These are phyloP conservation scores for Fundulus diaphanus DNA, from an alignment of 2,797 vertebrate genomes.

Conservation along the genomic window DNA sequence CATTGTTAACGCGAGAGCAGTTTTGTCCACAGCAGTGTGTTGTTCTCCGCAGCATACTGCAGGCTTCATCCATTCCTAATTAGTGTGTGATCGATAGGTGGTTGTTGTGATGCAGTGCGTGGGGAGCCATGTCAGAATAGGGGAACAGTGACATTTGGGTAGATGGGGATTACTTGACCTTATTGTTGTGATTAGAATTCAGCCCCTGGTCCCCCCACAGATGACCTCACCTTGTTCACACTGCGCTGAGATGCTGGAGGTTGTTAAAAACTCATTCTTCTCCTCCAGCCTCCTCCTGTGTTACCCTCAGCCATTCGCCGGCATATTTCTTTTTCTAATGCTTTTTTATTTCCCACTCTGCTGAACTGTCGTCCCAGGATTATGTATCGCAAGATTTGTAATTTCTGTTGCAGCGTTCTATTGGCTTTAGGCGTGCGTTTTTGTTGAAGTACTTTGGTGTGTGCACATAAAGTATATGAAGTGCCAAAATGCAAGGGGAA, in stretches of 20 bases:
- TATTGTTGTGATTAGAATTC: constrained; percentile 81
- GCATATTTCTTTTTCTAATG: constrained; percentile 19
- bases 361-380: constrained; percentile 28
- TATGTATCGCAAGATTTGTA: constrained; percentile 29
- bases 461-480: not conserved
- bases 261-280: constrained; percentile 41
- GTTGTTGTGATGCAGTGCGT: constrained; percentile 65
- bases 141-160: constrained; percentile 70
- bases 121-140: constrained; percentile 59
- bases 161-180: constrained; percentile 79
- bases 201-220: constrained; percentile 43
- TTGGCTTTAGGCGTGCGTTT: constrained; percentile 8
- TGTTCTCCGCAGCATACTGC: constrained; percentile 30
- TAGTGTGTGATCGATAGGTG: constrained; percentile 72
- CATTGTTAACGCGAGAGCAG: not conserved
- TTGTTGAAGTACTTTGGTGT: not conserved
- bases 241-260: constrained; percentile 48
- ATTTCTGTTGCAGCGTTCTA: constrained; percentile 4
- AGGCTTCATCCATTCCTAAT: constrained; percentile 73
- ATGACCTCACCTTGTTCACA: constrained; percentile 69
- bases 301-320: constrained; percentile 7
- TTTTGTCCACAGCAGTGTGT: constrained; percentile 27
- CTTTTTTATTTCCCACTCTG: constrained; percentile 18
- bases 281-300: not conserved
- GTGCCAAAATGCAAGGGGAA: constrained; percentile 2